These are phyloP conservation scores for Rhamnusium bicolor DNA, from an alignment of 2,888 invertebrate species.

Conservation along the genomic window DNA sequence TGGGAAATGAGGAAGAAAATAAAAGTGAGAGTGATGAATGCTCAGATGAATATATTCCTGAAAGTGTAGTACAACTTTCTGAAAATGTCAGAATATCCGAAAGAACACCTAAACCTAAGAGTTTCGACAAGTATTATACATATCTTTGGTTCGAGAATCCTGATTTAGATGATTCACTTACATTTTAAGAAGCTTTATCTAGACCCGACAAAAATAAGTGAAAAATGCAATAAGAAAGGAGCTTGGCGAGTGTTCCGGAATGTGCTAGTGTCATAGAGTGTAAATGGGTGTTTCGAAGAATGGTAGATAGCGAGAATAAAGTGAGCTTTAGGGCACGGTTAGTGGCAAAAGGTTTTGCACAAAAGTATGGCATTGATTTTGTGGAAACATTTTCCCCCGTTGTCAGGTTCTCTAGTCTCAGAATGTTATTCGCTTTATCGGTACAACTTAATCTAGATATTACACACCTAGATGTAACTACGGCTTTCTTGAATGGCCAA, in stretches of 20 bases:
- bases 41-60: neutral
- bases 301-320: neutral
- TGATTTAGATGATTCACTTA: neutral
- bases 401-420: neutral
- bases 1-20: neutral
- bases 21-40: neutral
- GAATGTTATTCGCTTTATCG: neutral
- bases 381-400: neutral
- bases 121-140: neutral
- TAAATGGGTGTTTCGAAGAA: neutral
- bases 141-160: neutral
- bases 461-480: neutral
- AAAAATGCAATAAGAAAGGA: neutral
- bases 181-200: neutral
- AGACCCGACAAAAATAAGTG: neutral
- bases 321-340: neutral
- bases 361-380: neutral
- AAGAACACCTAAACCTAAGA: neutral
- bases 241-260: neutral
- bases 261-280: too few species aligned
- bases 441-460: neutral
- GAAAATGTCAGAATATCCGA: conserved; percentile 28
- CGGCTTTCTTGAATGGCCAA: neutral
- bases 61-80: too few species aligned
- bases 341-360: too few species aligned